These are phyloP conservation scores for Crypturellus undulatus DNA, from an alignment of 2,113 vertebrate genomes.

Conservation along the genomic window DNA sequence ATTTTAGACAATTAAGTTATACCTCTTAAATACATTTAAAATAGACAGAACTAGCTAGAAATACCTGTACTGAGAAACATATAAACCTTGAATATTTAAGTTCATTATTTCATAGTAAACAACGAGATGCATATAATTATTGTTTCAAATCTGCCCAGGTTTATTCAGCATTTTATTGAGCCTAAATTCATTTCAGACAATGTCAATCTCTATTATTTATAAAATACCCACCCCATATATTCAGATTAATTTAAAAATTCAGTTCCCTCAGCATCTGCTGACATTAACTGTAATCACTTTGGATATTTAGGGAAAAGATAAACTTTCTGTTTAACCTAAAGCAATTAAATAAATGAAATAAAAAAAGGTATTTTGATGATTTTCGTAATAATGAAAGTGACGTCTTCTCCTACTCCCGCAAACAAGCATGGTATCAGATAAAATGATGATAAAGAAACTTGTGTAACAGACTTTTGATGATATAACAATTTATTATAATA, in stretches of 20 bases:
- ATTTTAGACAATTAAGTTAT: background rate
- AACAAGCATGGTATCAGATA: background rate
- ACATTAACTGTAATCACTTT: background rate
- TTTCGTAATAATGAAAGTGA: background rate
- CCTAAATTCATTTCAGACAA: background rate
- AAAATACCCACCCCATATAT: background rate
- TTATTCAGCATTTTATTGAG: conserved; percentile 36
- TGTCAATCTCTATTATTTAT: background rate
- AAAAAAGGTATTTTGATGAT: background rate
- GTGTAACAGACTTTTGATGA: background rate
- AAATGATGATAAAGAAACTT: background rate
- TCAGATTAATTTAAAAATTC: background rate
- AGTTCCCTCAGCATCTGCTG: background rate
- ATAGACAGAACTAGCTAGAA: background rate
- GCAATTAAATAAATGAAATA: background rate
- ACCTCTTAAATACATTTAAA: background rate
- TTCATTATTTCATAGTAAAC: background rate
- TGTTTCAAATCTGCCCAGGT: background rate
- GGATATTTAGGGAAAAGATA: background rate
- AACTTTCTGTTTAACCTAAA: background rate
- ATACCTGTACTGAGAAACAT: background rate
- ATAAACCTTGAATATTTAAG: background rate
- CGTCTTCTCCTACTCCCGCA: background rate
- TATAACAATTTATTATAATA: background rate
- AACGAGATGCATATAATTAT: background rate